Base-by-base conservation (phyloP, 2,113 vertebrate genomes). In the Protobothrops flavoviridis region DNA sequence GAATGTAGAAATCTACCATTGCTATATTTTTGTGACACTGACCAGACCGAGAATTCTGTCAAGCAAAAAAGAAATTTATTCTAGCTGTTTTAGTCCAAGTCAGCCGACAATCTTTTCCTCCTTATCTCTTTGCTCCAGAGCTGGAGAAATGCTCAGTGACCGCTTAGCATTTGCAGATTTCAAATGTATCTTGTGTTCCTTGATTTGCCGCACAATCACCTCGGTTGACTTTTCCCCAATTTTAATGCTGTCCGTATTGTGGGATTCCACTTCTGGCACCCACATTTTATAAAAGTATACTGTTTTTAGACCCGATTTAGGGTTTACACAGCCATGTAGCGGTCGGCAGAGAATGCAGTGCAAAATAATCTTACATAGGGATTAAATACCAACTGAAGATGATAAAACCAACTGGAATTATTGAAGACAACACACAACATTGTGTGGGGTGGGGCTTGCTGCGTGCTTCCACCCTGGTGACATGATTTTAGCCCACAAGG, bases 41-140 rank as follows among this genome's bases (percentile, higher is more conserved):
- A 26, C 1, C 13, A 64, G 74, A 90, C 64, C 48, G 57, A 81
- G 87, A 53, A 52, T 39, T 52, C 29, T 61, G 56, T 48, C 43
- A 29, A 45, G 33, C 74, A 12, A 29, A 90, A 55, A 43, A 53
- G 23, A 85, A 90, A 29, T 20, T 39, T 45, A 26, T 86, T 52
- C 52, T 52, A 39, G 81, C 45, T 56, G 50, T 56, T 87, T 90
- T 89, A 56, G 17, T 86, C n/a, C 56, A 87, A 29, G 39, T 61
- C 88, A 23, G 29, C 81, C 61, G 33, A 52, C n/a, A 61, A 64
- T 81, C 56, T 90, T 90, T 48, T 50, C 48, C 33, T 81, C 56
- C 81, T 93, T 93, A 93, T 93, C 92, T 90, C 56, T 90, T 21
- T 11, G 56, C 81, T 86, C 55, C 89, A 93, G 92, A 90, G 81